These are phyloP conservation scores for Tadarida brasiliensis DNA, from an alignment of 2,797 vertebrate genomes.

Conservation along the genomic window DNA sequence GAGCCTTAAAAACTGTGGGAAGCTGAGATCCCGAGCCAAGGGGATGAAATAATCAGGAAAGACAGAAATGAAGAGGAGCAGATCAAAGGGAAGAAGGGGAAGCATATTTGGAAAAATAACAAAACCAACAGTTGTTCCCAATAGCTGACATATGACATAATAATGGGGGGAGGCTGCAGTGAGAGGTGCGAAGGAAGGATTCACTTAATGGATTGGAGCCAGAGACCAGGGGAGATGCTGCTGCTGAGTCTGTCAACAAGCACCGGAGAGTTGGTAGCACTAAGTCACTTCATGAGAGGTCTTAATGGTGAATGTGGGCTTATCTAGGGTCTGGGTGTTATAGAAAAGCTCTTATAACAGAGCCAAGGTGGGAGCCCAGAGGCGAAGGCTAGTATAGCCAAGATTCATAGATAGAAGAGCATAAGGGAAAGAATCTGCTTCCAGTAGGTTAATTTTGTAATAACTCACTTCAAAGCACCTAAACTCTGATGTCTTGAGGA, in stretches of 20 bases:
- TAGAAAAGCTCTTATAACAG: neutral
- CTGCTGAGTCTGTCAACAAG: neutral
- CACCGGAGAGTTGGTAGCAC: neutral
- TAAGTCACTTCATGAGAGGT: neutral
- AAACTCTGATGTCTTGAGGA: neutral
- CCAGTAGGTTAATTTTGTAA: neutral
- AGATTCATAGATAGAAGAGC: neutral
- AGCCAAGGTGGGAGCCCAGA: neutral
- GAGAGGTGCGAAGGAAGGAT: neutral
- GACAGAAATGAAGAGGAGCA: neutral
- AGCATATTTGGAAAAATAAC: neutral
- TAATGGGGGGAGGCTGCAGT: neutral
- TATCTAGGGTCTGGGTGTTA: rapidly evolving
- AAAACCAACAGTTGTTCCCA: neutral
- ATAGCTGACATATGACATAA: neutral
- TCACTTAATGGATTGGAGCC: neutral
- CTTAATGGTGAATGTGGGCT: neutral
- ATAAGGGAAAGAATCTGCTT: neutral
- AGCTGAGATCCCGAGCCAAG: neutral
- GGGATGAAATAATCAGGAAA: neutral
- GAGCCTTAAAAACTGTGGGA: neutral
- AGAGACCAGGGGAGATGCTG: neutral
- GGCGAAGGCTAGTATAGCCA: neutral
- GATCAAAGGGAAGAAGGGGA: neutral
- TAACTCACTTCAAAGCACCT: neutral